phyloP scores from a whole-genome alignment of 2,113 vertebrate genomes.

The Columbina picui region DNA sequence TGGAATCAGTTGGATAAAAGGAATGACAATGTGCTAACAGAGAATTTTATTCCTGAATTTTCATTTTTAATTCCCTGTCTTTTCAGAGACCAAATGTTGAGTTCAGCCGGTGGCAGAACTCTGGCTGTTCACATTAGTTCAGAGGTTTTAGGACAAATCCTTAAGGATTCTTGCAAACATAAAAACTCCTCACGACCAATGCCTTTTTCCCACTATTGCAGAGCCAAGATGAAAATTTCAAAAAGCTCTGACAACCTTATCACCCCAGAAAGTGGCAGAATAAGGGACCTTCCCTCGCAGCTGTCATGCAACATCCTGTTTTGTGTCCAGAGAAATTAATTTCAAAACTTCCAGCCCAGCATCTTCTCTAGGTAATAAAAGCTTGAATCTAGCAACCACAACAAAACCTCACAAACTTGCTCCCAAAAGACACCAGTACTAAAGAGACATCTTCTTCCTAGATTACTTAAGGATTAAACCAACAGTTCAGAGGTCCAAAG shows the following conservation, averaged over 20 bases:
- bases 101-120: background rate
- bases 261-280: background rate
- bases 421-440: background rate
- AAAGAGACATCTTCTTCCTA: background rate
- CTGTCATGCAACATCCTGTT: fast-evolving
- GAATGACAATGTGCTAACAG: background rate
- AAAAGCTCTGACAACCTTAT: background rate
- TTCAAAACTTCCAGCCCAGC: background rate
- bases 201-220: background rate
- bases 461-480: background rate
- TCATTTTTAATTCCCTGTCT: background rate
- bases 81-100: background rate
- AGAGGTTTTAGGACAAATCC: background rate
- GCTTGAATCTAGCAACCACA: background rate
- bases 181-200: background rate
- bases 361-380: background rate
- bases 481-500: background rate
- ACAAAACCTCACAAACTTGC: background rate
- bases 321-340: background rate
- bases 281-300: background rate
- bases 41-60: background rate
- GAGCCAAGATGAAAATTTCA: background rate
- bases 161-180: background rate
- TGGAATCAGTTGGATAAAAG: background rate
- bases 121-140: background rate